A percentile compares a stretch with the other conserved stretches of the same genome.
phyloP scores from a whole-genome alignment of 2,888 invertebrate species.

The Ctena decussata region DNA sequence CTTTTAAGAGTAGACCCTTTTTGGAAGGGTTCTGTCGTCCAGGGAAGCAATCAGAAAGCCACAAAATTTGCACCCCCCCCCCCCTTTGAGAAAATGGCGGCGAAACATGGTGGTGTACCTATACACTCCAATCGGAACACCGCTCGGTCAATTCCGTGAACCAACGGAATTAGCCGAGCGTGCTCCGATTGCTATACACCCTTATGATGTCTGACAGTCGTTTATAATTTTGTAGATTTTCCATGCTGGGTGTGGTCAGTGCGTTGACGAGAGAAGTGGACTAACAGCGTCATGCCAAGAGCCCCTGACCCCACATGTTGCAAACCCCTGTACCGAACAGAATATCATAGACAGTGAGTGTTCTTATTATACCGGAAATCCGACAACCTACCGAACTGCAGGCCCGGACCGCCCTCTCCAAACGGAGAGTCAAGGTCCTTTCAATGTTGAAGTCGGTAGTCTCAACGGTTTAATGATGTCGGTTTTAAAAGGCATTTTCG shows the following conservation, averaged over 20 bases:
- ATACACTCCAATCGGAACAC: no score
- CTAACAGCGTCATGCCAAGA: slow-evolving; percentile 57
- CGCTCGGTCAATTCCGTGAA: no score
- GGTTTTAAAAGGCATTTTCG: background rate
- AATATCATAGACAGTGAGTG: slow-evolving; percentile 57
- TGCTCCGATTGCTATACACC: no score
- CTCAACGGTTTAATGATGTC: background rate
- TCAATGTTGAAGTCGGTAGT: background rate
- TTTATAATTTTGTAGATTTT: slow-evolving; percentile 47
- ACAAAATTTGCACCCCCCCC: no score
- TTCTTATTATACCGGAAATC: background rate
- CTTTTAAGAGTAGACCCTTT: no score
- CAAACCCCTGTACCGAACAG: slow-evolving; percentile 55
- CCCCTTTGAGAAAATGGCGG: no score
- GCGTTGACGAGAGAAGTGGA: slow-evolving; percentile 37
- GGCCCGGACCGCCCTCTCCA: background rate
- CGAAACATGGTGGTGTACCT: no score
- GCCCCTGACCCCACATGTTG: slow-evolving; percentile 28
- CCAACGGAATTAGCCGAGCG: no score
- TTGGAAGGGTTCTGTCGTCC: no score
- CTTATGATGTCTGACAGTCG: no score
- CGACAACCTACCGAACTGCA: background rate
- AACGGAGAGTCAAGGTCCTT: background rate
- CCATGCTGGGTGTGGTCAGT: slow-evolving; percentile 57
- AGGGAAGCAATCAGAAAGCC: no score